Conservation (phyloP, 2,113 vertebrate species). For the Ceyx cyanopectus region DNA sequence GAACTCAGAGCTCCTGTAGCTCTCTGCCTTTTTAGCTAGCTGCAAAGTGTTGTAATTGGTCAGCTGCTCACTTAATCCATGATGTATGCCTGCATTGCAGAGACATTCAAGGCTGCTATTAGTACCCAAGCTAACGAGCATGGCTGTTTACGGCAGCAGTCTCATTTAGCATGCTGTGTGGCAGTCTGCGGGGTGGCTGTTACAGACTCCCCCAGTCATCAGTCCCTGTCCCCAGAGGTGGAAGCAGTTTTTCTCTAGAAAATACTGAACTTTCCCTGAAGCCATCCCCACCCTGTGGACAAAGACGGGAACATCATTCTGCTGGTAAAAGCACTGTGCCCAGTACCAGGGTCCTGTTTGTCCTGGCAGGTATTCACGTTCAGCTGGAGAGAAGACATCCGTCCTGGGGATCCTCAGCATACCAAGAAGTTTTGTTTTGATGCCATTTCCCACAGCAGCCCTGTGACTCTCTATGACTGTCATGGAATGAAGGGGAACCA, state of each 20-base stretch:
- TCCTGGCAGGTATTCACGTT: conserved; percentile 91
- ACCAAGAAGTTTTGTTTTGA: conserved; percentile 97
- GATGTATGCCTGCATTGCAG: conserved; percentile 66
- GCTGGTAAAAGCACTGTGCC: background rate
- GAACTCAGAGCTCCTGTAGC: background rate
- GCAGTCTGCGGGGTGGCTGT: background rate
- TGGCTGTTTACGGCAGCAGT: conserved; percentile 15
- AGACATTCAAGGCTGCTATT: conserved; percentile 16
- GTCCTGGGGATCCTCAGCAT: conserved; percentile 93
- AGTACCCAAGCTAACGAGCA: conserved; percentile 23
- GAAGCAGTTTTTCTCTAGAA: background rate
- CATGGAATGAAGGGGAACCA: conserved; percentile 99
- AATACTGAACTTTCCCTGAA: background rate
- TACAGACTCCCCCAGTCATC: background rate
- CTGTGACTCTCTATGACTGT: conserved; percentile 94
- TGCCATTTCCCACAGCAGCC: conserved; percentile 91
- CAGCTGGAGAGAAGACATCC: conserved; percentile 95
- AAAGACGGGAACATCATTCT: background rate
- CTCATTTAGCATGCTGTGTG: background rate
- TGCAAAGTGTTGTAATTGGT: conserved; percentile 46
- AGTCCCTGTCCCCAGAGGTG: background rate
- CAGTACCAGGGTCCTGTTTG: background rate
- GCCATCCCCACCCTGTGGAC: background rate
- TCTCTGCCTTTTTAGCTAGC: background rate
- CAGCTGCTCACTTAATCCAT: conserved; percentile 44